Conservation (phyloP, 2,797 vertebrate species). For the Todus mexicanus region DNA sequence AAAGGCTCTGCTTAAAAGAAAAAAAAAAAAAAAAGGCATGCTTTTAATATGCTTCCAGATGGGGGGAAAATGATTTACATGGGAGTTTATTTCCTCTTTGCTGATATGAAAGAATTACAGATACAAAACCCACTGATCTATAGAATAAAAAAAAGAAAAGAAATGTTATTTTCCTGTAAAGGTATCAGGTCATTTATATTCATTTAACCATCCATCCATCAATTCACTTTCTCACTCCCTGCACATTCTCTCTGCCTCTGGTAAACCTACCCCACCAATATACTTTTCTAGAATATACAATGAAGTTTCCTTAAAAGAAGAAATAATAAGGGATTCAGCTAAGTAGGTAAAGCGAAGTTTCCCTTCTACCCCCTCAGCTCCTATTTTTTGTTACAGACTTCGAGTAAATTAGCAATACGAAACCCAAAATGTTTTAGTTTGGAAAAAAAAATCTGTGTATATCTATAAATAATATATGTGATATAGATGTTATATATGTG, state of each 20-base stretch:
- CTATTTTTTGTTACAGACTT: constrained; percentile 9
- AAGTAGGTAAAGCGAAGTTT: constrained; percentile 47
- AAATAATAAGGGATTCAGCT: constrained; percentile 51
- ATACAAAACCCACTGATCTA: constrained; percentile 85
- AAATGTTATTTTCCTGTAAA: constrained; percentile 84
- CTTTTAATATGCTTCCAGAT: constrained; percentile 92
- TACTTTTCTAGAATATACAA: constrained; percentile 77
- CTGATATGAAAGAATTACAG: constrained; percentile 86
- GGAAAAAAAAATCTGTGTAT: background rate
- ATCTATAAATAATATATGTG: background rate
- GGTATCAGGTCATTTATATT: constrained; percentile 87
- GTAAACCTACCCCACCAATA: constrained; percentile 73
- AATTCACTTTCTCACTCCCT: constrained; percentile 80
- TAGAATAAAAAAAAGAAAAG: constrained; percentile 81
- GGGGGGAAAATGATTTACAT: constrained; percentile 92
- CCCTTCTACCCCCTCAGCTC: background rate
- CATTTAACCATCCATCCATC: constrained; percentile 87
- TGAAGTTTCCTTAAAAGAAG: constrained; percentile 66
- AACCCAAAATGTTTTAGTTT: background rate
- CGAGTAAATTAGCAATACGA: constrained; percentile 13
- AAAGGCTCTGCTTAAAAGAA: constrained; percentile 81
- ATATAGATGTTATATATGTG: background rate
- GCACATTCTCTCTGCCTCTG: constrained; percentile 78
- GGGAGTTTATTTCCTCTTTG: constrained; percentile 89
- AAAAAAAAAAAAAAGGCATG: constrained; percentile 75